These are phyloP conservation scores for Sebastes dallii DNA, from an alignment of 2,797 vertebrate species.

Conservation along the genomic window DNA sequence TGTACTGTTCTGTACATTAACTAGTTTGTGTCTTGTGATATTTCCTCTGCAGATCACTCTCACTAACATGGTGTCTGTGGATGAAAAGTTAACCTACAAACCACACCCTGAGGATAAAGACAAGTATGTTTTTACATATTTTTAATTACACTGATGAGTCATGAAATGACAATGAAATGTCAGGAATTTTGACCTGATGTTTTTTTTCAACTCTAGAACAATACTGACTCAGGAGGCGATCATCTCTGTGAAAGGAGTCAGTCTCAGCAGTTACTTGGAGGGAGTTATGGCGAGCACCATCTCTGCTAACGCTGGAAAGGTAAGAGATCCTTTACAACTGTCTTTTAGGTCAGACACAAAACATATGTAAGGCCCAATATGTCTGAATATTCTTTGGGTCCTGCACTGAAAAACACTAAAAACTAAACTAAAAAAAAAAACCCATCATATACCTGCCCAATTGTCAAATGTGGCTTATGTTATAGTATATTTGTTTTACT, in stretches of 20 bases:
- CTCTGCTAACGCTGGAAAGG: constrained; percentile 95
- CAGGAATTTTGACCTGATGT: neutral
- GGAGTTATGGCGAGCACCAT: constrained; percentile 95
- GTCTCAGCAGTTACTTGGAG: constrained; percentile 96
- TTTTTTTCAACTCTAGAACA: constrained; percentile 80
- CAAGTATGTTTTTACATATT: constrained; percentile 82
- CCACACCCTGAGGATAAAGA: constrained; percentile 93
- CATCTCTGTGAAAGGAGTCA: constrained; percentile 96
- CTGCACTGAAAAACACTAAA: neutral
- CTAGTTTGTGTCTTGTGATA: constrained; percentile 6
- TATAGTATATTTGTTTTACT: neutral
- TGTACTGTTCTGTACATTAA: neutral
- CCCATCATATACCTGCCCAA: neutral
- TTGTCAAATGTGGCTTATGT: neutral
- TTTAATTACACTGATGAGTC: neutral
- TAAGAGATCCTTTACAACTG: constrained; percentile 59
- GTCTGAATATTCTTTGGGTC: neutral
- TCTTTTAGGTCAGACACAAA: neutral
- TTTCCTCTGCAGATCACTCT: constrained; percentile 89
- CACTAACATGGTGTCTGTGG: constrained; percentile 97
- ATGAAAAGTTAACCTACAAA: constrained; percentile 93
- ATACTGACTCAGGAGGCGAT: constrained; percentile 97
- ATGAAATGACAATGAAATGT: too few species aligned
- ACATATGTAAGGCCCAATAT: neutral
- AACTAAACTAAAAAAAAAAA: too few species aligned